These are phyloP conservation scores for Gorsachius magnificus DNA, from an alignment of 2,797 vertebrate genomes.

Conservation along the genomic window DNA sequence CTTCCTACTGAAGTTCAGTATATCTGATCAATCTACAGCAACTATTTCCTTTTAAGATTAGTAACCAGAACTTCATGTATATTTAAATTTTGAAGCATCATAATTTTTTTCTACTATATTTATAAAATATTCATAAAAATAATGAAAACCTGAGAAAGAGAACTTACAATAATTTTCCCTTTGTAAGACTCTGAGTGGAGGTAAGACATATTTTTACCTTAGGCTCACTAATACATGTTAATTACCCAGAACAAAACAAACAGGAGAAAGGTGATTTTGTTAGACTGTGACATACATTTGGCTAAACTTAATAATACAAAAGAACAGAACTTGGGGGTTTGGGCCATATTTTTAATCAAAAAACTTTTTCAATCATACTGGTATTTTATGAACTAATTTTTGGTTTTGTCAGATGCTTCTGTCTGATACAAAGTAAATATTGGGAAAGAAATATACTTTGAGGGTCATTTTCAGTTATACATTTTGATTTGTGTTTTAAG, in stretches of 20 bases:
- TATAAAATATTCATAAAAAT: neutral
- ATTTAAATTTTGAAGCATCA: neutral
- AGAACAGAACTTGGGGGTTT: fast-evolving
- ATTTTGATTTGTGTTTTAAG: neutral
- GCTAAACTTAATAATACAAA: neutral
- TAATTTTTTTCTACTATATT: neutral
- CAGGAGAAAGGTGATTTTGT: neutral
- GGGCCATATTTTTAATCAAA: neutral
- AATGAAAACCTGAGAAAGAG: neutral
- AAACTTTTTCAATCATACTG: neutral
- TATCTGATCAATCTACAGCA: neutral
- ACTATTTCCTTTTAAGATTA: neutral
- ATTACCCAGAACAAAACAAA: neutral
- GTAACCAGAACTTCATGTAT: neutral
- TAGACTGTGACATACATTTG: neutral
- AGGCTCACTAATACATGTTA: neutral
- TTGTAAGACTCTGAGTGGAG: neutral
- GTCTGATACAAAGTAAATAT: neutral
- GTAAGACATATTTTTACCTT: neutral
- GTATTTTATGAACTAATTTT: neutral
- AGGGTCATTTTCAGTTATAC: neutral
- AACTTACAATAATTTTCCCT: neutral
- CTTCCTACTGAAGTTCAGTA: neutral
- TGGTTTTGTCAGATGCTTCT: neutral
- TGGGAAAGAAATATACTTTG: neutral